Evolutionary conservation across 2,797 vertebrate species (phyloP), one percentile per base, ranked within the genome.

Genomic region (Chelon auratus): DNA sequence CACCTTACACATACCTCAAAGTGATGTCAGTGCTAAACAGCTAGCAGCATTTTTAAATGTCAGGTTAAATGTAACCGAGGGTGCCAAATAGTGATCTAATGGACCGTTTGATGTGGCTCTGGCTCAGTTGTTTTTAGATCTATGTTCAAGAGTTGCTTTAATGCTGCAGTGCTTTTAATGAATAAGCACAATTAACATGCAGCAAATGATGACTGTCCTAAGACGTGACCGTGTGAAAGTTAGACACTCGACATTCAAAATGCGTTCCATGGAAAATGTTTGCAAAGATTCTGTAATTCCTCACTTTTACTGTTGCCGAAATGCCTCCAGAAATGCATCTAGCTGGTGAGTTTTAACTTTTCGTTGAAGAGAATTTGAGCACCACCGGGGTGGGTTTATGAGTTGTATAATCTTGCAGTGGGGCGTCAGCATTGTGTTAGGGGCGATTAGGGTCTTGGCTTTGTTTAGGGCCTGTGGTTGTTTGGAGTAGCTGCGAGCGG

Each of bases 401-500:
- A 71, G 58, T 61, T 69, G 45, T 48, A 40, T 81, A 68, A 75
- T 77, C 58, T 69, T 47, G 45, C 45, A 63, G 64, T n/a, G 57
- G 61, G 54, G 64, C 66, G 63, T 63, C 62, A 75, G 66, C 69
- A 51, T 72, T 48, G 62, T 67, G 64, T 85, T 56, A 72, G 74
- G 71, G 42, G 83, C 30, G 84, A 90, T 91, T 90, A 86, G 47
- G 69, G 5, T 45, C 43, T 47, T 57, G 79, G 71, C 80, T 86
- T 86, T 83, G 79, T 85, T 87, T 80, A 69, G 69, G 68, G 63
- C 40, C 77, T 80, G 77, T 58, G 58, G 48, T 76, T 87, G 66
- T 87, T 89, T 83, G 43, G 83, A 78, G 62, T 71, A 63, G 76
- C 71, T 83, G 24, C 45, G 77, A 77, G 55, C 36, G 33, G 57